Percentiles rank a stretch among this genome's conserved stretches.
phyloP scores from a whole-genome alignment of 2,113 vertebrate species.

The Equus quagga region DNA sequence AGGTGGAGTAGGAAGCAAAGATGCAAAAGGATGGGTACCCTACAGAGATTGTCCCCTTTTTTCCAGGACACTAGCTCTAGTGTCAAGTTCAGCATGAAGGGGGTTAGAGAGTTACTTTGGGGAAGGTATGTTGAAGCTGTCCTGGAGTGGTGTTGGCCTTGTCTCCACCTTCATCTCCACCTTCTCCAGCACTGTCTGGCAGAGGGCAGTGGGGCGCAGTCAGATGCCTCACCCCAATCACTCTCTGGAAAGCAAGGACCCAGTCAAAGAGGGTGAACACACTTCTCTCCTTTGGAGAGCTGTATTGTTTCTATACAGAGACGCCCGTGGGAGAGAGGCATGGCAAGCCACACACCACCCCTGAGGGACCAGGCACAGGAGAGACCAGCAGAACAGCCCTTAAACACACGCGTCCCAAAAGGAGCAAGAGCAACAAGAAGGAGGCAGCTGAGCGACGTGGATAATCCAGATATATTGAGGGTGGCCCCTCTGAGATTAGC shows the following conservation, averaged over 20 bases:
- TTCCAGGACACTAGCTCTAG: not conserved
- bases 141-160: not conserved
- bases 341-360: not conserved
- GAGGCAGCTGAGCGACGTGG: slow-evolving; percentile 71
- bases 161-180: not conserved
- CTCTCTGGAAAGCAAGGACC: not conserved
- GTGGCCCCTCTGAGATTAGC: slow-evolving; percentile 81
- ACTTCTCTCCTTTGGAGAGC: not conserved
- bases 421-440: slow-evolving; percentile 60
- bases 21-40: not conserved
- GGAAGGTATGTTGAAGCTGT: not conserved
- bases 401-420: not conserved
- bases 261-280: not conserved
- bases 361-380: not conserved
- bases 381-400: not conserved
- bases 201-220: not conserved
- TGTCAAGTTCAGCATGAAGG: not conserved
- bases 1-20: not conserved
- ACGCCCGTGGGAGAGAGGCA: not conserved
- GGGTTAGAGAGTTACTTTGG: not conserved
- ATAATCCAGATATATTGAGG: slow-evolving; percentile 85
- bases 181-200: not conserved
- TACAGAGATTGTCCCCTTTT: not conserved
- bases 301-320: not conserved
- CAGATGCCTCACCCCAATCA: no score